Evolutionary conservation across 2,888 invertebrate species (phyloP), one percentile per base, ranked within the genome.

Genomic region (Cordilura impudica): DNA sequence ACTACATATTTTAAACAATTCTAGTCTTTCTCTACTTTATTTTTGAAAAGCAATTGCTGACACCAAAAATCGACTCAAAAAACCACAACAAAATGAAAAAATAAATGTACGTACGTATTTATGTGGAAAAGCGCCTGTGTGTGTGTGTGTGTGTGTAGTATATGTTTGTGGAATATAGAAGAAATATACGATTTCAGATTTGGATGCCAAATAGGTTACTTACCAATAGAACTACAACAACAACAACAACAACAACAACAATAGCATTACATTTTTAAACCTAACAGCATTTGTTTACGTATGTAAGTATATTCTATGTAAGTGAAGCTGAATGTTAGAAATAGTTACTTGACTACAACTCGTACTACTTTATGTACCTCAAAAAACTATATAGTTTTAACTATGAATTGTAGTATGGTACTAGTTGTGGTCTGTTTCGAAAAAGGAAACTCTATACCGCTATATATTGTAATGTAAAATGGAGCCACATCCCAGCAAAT

Each of bases 21-120:
- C 43, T 49, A 51, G 31, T 70, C 56, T 63, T 49, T 49, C 14
- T 51, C 35, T 19, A 39, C 43, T 16, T 35, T 14, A 49, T 35
- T 14, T 47, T 49, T 65, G 61, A 63, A 66, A 67, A 79, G 79
- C 71, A 75, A 79, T 79, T 79, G 79, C 79, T 79, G 79, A 79
- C 79, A 79, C 75, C 79, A 79, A 79, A 79, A 79, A 75, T 75
- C 75, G 71, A 79, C 79, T 79, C 63, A 71, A 79, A 72, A 71
- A 75, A 79, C 79, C 79, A 79, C 79, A 79, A 72, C 67, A 51
- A 70, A 66, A 69, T 6, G 63, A 53, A 74, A 71, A 67, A 49
- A 16, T 23, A 26, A 31, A 49, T 6, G 2, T 65, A 10, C 56
- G 16, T 23, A 8, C 12, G 35, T 51, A 10, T 35, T 8, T n/a